Evolutionary conservation across 2,797 vertebrate genomes (phyloP).

Genomic region (Fundulus diaphanus): DNA sequence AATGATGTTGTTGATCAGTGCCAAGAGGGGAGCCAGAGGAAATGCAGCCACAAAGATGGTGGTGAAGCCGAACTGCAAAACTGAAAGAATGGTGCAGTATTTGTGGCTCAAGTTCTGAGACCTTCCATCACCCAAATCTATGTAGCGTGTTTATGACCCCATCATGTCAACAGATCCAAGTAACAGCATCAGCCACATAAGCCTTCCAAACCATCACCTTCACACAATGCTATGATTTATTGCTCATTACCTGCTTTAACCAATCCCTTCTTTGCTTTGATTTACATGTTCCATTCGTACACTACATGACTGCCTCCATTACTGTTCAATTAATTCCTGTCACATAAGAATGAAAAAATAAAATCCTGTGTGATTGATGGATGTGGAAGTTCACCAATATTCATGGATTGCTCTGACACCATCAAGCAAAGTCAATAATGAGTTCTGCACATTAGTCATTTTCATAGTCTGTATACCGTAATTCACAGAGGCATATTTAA

Average conservation of each 20-base stretch:
- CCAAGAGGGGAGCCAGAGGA: conserved; percentile 93
- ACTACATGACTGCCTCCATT: background rate
- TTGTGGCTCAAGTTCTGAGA: background rate
- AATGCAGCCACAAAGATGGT: conserved; percentile 98
- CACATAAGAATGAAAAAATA: background rate
- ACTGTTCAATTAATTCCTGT: background rate
- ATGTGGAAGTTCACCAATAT: background rate
- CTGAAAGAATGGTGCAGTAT: conserved; percentile 68
- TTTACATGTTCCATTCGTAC: background rate
- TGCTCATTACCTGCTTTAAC: background rate
- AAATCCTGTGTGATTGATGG: background rate
- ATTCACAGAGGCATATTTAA: background rate
- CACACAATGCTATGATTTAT: background rate
- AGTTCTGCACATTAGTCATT: background rate
- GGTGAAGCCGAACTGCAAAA: conserved; percentile 97
- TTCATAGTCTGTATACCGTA: background rate
- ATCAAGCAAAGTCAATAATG: background rate
- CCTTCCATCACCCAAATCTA: background rate
- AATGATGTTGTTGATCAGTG: conserved; percentile 96
- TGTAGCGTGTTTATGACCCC: background rate
- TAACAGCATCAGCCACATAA: background rate
- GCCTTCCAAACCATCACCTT: background rate
- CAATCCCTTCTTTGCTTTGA: background rate
- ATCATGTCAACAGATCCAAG: background rate
- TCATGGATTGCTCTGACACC: background rate